These are phyloP conservation scores for Nysson spinosus DNA, from an alignment of 2,888 invertebrate genomes.

Conservation along the genomic window DNA sequence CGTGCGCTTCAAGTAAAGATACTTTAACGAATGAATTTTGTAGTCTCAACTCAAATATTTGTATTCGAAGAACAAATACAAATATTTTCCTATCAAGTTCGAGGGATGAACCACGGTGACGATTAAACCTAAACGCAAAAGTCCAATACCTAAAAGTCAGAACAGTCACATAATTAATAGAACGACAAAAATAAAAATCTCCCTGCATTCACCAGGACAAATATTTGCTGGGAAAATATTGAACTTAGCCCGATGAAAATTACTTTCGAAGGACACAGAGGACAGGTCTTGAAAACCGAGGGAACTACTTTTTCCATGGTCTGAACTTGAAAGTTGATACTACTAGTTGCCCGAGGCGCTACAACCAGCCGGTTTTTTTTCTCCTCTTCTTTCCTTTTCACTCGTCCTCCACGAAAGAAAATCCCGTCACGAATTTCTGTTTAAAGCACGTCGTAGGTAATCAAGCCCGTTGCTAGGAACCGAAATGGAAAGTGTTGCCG, in stretches of 20 bases:
- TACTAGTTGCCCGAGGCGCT: conserved; percentile 46
- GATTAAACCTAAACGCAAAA: too few relatives aligned
- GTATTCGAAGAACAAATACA: too few relatives aligned
- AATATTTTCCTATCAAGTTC: too few relatives aligned
- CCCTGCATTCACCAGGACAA: neutral
- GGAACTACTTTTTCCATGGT: conserved; percentile 35
- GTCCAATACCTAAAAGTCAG: too few relatives aligned
- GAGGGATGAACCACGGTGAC: too few relatives aligned
- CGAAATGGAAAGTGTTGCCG: conserved; percentile 56
- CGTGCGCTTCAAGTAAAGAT: too few relatives aligned
- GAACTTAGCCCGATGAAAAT: conserved; percentile 6
- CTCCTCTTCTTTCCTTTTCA: conserved; percentile 11
- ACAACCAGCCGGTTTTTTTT: conserved; percentile 8
- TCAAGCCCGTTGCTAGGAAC: conserved; percentile 48
- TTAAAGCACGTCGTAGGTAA: conserved; percentile 55
- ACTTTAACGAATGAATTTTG: too few relatives aligned
- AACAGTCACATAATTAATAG: too few relatives aligned
- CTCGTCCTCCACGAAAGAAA: conserved; percentile 38
- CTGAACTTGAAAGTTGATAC: conserved; percentile 59
- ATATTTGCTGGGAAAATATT: neutral
- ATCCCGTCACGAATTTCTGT: conserved; percentile 41
- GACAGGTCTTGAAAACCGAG: conserved; percentile 1
- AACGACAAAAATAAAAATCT: neutral
- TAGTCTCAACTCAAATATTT: too few relatives aligned
- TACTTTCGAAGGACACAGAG: neutral